Base-by-base conservation (phyloP, 2,888 invertebrate species). In the Stenodera caucasica region DNA sequence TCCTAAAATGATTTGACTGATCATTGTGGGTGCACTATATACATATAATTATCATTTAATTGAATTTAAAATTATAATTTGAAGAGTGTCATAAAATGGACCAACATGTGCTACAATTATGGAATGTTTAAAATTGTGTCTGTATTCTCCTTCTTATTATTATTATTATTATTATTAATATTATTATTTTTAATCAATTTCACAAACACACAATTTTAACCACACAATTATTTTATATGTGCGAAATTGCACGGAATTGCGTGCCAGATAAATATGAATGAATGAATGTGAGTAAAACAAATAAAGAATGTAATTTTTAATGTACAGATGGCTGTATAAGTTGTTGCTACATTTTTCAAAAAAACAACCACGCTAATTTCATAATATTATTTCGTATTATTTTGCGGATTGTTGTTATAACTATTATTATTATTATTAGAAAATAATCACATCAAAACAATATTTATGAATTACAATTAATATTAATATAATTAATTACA, bases 301-400 rank as follows among this genome's bases (percentile, higher is more conserved):
- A 8, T 1, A 37, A 37, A 8, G 7, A 18, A 2, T 9, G 9
- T 15, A 18, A 40, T 40, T 40, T 66, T 70, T 70, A 66, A 66
- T 72, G 74, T 73, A 74, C 72, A 73, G 72, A 70, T 58, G 74
- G 75, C 76, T 76, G 75, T 75, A 75, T 76, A 76, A 75, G 66
- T 74, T 75, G 74, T 72, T 73, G 66, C 60, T n/a, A n/a, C n/a
- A 49, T 15, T 30, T 49, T 29, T 12, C 15, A 37, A 45, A 30
- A 51, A 55, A 58, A n/a, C n/a, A n/a, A n/a, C n/a, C n/a, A n/a
- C n/a, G n/a, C n/a, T n/a, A n/a, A n/a, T n/a, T n/a, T n/a, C n/a
- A n/a, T n/a, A n/a, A n/a, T n/a, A n/a, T n/a, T n/a, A n/a, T n/a
- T n/a, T 60, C 14, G 30, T 26, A 55, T 3, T 32, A 14, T 50